phyloP scores from a whole-genome alignment of 2,797 vertebrate genomes.

The Coilia nasus region DNA sequence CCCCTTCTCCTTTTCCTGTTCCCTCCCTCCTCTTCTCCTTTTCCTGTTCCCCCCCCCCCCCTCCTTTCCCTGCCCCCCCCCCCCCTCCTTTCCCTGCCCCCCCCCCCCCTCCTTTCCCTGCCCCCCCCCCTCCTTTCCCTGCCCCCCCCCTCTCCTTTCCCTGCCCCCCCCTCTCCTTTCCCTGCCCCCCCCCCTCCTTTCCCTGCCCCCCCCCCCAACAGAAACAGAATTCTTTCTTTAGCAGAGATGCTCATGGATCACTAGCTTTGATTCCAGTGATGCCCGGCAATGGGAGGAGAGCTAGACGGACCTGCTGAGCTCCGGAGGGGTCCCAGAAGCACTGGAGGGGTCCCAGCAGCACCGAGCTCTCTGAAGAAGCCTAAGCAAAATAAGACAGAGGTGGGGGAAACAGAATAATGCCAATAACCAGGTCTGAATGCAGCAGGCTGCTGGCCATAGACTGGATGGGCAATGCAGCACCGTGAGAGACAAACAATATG shows the following conservation, averaged over 20 bases:
- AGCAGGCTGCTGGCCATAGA: background rate
- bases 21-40: background rate
- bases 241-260: background rate
- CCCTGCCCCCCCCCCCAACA: background rate
- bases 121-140: background rate
- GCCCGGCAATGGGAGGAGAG: background rate
- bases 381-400: background rate
- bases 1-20: background rate
- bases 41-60: slow-evolving; percentile 14
- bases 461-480: background rate
- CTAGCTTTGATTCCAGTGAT: background rate
- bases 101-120: no score
- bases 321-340: background rate
- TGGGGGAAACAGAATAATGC: background rate
- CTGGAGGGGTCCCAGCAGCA: background rate
- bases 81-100: slow-evolving; percentile 29
- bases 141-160: slow-evolving; percentile 13
- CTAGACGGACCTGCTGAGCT: background rate
- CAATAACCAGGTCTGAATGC: background rate
- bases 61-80: no score
- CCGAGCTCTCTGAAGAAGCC: background rate
- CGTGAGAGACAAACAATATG: background rate
- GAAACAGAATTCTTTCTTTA: slow-evolving; percentile 1
- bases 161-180: no score
- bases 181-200: background rate